Evolutionary conservation across 2,797 vertebrate genomes (phyloP).

Genomic region (Brachyrhaphis roseni): DNA sequence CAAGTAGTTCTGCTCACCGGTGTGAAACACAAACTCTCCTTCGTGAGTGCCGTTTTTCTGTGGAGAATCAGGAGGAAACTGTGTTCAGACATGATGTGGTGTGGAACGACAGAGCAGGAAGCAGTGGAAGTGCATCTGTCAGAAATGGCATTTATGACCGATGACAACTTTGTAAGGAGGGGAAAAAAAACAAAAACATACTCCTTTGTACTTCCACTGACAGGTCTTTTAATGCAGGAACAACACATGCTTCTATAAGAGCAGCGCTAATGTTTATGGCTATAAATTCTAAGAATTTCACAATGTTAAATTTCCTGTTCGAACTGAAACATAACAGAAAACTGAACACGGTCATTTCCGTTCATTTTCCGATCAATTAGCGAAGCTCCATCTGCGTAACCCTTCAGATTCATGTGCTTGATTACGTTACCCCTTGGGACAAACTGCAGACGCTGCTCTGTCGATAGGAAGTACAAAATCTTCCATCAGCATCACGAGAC

Average conservation of each 20-base stretch:
- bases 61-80: slow-evolving; percentile 23
- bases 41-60: slow-evolving; percentile 87
- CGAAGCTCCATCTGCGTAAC: not conserved
- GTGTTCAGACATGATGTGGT: slow-evolving; percentile 20
- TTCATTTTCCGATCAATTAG: not conserved
- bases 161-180: not conserved
- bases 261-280: not conserved
- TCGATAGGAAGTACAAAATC: slow-evolving; percentile 47
- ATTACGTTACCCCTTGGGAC: not conserved
- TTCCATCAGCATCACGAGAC: slow-evolving; percentile 56
- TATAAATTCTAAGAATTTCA: not conserved
- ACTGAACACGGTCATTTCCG: not conserved
- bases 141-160: slow-evolving; percentile 1
- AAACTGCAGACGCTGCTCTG: slow-evolving; percentile 14
- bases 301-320: not conserved
- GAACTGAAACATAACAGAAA: not conserved
- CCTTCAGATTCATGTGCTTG: slow-evolving; percentile 27
- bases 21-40: slow-evolving; percentile 86
- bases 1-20: slow-evolving; percentile 82
- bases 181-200: not conserved
- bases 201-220: not conserved
- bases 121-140: not conserved
- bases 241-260: not conserved
- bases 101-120: slow-evolving; percentile 9
- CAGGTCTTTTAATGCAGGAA: not conserved